A percentile compares a stretch with the other conserved stretches of the same genome.
Conservation (phyloP, 64 coral and sea anemone genomes). For the Stichodactyla mertensii region DNA sequence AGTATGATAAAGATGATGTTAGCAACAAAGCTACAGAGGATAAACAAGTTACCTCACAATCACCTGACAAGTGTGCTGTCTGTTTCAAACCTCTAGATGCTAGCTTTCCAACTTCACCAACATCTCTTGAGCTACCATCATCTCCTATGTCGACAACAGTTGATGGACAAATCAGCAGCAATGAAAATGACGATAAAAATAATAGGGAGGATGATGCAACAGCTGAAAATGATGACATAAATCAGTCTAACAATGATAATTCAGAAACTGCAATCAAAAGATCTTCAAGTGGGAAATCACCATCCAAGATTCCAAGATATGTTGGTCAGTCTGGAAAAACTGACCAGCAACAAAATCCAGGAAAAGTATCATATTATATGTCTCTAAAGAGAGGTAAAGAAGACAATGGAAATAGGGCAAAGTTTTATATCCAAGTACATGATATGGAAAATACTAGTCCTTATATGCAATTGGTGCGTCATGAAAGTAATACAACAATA, state of each 20-base stretch:
- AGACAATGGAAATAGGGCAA: slow-evolving; percentile 54
- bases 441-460: slow-evolving; percentile 51
- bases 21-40: neutral
- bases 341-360: slow-evolving; percentile 41
- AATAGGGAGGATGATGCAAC: neutral
- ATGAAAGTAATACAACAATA: slow-evolving; percentile 60
- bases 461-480: slow-evolving; percentile 65
- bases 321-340: slow-evolving; percentile 42
- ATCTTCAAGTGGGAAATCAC: slow-evolving; percentile 85
- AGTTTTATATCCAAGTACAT: slow-evolving; percentile 89
- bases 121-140: slow-evolving; percentile 1
- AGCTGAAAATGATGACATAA: slow-evolving; percentile 34
- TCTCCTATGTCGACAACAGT: slow-evolving; percentile 37
- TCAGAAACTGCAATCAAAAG: slow-evolving; percentile 84
- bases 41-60: neutral
- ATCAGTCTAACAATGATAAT: slow-evolving; percentile 44
- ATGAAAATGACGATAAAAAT: neutral
- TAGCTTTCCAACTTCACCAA: neutral
- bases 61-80: neutral
- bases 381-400: slow-evolving; percentile 64
- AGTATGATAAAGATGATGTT: neutral
- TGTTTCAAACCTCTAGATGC: neutral
- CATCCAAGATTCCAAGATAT: slow-evolving; percentile 89
- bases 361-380: slow-evolving; percentile 86
- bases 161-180: neutral